A percentile compares a stretch with the other conserved stretches of the same genome.
Conservation (phyloP, 2,888 invertebrate species). For the Sinotaia quadrata region DNA sequence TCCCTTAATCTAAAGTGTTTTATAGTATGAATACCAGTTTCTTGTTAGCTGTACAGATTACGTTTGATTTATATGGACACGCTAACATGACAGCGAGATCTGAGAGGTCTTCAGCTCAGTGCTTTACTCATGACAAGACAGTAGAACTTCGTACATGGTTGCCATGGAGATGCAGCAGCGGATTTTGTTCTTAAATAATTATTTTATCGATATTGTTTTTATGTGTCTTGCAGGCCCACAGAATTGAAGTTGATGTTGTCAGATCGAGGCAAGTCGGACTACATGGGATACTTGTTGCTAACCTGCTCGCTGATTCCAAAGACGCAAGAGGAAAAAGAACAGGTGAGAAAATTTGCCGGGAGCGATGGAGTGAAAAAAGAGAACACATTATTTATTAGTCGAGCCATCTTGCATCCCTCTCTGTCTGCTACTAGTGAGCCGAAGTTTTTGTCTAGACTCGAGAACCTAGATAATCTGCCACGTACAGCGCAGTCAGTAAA, state of each 20-base stretch:
- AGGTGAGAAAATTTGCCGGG: constrained; percentile 77
- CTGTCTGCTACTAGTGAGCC: too few species aligned
- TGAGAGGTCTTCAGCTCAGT: not conserved
- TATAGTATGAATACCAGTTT: too few species aligned
- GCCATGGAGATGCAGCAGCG: not conserved
- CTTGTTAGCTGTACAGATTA: too few species aligned
- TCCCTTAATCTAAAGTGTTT: too few species aligned
- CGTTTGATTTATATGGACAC: too few species aligned
- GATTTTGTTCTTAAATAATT: not conserved
- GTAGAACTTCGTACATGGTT: not conserved
- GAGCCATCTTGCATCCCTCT: too few species aligned
- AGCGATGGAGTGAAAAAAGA: too few species aligned
- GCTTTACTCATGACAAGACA: not conserved
- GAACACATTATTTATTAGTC: too few species aligned
- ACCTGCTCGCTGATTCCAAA: constrained; percentile 91
- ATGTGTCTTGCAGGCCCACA: constrained; percentile 72
- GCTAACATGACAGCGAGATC: too few species aligned
- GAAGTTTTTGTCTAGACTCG: too few species aligned
- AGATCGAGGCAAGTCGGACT: constrained; percentile 77
- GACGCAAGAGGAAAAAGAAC: constrained; percentile 94
- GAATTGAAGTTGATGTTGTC: constrained; percentile 86
- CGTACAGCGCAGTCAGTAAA: too few species aligned
- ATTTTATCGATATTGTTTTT: not conserved
- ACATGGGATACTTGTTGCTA: constrained; percentile 87
- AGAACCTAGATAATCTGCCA: too few species aligned